Evolutionary conservation across 2,888 invertebrate species (phyloP).

Genomic region (Drosophila rellima): DNA sequence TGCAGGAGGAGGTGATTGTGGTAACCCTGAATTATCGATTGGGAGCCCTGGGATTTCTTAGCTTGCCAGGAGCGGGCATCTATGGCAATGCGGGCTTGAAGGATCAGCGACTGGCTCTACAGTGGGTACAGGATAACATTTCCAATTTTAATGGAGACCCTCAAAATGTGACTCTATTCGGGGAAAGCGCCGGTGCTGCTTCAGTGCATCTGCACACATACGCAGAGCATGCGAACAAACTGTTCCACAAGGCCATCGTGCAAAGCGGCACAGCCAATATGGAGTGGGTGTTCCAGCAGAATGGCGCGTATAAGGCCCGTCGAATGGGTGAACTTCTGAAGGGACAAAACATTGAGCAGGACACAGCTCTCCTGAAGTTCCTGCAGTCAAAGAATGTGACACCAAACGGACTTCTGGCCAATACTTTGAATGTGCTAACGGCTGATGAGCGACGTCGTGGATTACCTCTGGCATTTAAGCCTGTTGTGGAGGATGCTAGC

Average conservation of each 20-base stretch:
- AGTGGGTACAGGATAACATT: conserved; percentile 86
- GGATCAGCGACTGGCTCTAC: conserved; percentile 86
- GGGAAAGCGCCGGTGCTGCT: conserved; percentile 84
- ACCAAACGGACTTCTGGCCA: conserved; percentile 53
- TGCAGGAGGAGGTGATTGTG: conserved; percentile 84
- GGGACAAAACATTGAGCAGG: conserved; percentile 45
- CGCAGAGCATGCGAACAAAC: conserved; percentile 76
- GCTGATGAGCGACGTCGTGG: conserved; percentile 79
- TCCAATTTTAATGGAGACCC: conserved; percentile 86
- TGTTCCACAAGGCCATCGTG: conserved; percentile 84
- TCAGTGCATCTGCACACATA: conserved; percentile 82
- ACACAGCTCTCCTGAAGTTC: conserved; percentile 58
- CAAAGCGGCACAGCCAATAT: conserved; percentile 83
- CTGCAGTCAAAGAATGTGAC: conserved; percentile 69
- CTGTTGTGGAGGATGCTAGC: conserved; percentile 76
- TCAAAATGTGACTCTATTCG: conserved; percentile 83
- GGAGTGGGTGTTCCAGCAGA: conserved; percentile 83
- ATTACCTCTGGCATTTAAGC: conserved; percentile 80
- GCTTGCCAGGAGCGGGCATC: conserved; percentile 81
- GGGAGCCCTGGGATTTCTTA: conserved; percentile 83
- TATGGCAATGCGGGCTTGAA: conserved; percentile 84
- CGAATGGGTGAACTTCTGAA: conserved; percentile 77
- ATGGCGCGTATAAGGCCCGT: conserved; percentile 68
- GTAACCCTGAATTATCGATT: conserved; percentile 84
- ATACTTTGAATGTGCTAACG: conserved; percentile 60